Percentiles rank a stretch among this genome's conserved stretches.
Conservation (phyloP, 1,140 invertebrate genomes). For the Anastatus disparis region DNA sequence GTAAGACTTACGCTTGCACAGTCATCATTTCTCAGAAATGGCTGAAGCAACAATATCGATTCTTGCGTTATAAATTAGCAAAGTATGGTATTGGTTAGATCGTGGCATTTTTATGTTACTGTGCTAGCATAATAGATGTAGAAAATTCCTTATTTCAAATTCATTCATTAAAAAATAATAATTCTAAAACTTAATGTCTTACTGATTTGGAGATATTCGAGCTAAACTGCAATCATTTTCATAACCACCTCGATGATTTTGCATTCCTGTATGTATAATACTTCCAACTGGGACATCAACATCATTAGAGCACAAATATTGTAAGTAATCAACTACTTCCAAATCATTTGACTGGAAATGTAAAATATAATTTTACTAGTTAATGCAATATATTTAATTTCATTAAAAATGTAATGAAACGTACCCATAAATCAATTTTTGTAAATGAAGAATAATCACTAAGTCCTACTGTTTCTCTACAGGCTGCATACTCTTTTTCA, state of each 20-base stretch:
- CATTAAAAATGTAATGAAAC: constrained; percentile 23
- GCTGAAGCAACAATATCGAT: too few relatives aligned
- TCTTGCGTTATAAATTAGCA: too few relatives aligned
- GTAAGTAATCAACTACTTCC: constrained; percentile 91
- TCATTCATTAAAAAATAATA: neutral
- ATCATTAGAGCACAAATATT: constrained; percentile 96
- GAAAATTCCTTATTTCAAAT: too few relatives aligned
- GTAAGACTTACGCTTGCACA: too few relatives aligned
- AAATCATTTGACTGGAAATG: constrained; percentile 77
- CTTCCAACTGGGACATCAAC: constrained; percentile 94
- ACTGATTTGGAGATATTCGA: constrained; percentile 89
- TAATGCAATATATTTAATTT: neutral
- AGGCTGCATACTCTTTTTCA: constrained; percentile 90
- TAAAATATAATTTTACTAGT: neutral
- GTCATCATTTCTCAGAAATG: too few relatives aligned
- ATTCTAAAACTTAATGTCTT: constrained; percentile 56
- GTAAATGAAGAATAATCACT: constrained; percentile 99
- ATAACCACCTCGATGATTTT: constrained; percentile 94
- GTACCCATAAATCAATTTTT: constrained; percentile 94
- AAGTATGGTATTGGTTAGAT: too few relatives aligned
- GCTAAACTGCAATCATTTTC: constrained; percentile 98
- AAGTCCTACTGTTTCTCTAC: constrained; percentile 91
- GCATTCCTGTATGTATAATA: constrained; percentile 98
- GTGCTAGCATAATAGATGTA: too few relatives aligned
- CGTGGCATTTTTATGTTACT: too few relatives aligned